Evolutionary conservation across 2,888 invertebrate genomes (phyloP).

Genomic region (Carabus problematicus): DNA sequence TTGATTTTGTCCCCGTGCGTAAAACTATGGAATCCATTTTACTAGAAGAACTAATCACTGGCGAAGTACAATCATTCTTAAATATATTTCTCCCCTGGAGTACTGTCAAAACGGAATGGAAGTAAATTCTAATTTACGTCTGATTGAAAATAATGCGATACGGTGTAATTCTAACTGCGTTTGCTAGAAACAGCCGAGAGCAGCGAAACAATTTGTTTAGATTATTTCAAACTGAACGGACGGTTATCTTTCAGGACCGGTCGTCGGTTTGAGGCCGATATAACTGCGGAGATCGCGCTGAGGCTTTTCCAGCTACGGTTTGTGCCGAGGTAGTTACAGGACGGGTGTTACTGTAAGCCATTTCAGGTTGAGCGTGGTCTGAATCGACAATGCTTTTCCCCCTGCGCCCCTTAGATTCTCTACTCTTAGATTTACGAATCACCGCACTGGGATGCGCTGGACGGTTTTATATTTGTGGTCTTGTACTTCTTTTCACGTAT

Average conservation of each 20-base stretch:
- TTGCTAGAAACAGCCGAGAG: too few relatives aligned
- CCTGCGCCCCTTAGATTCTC: not conserved
- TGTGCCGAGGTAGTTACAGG: conserved; percentile 19
- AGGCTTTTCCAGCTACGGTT: not conserved
- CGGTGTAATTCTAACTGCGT: not conserved
- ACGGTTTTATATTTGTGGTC: conserved; percentile 1
- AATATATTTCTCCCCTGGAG: too few relatives aligned
- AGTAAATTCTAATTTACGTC: too few relatives aligned
- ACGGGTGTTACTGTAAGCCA: conserved; percentile 23
- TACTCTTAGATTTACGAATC: not conserved
- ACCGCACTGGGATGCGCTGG: not conserved
- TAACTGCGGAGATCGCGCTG: not conserved
- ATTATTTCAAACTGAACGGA: conserved; percentile 8
- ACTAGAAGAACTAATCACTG: too few relatives aligned
- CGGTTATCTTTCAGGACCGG: conserved; percentile 10
- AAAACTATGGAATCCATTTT: too few relatives aligned
- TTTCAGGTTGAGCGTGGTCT: conserved; percentile 23
- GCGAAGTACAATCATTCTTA: too few relatives aligned
- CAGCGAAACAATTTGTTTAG: conserved; percentile 12
- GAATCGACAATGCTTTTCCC: conserved; percentile 20
- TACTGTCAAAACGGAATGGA: too few relatives aligned
- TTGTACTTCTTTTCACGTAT: not conserved
- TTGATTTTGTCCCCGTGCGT: too few relatives aligned
- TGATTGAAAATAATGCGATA: conserved; percentile 12
- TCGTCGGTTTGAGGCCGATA: not conserved